Conservation (phyloP, 2,888 invertebrate species). For the Tetragonisca angustula region DNA sequence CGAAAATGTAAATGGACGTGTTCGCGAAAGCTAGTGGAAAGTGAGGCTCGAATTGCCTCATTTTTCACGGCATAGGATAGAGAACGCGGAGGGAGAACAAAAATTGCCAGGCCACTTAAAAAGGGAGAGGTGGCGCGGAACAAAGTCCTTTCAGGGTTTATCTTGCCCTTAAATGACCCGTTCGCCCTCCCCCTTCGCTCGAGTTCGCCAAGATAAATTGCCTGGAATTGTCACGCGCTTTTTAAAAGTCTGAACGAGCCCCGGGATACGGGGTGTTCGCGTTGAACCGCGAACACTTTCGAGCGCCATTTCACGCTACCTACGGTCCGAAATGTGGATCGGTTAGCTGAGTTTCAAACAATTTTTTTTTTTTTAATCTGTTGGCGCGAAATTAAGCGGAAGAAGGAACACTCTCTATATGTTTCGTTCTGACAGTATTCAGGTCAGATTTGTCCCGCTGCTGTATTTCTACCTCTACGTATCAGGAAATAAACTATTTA, state of each 20-base stretch:
- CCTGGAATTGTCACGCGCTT: slow-evolving; percentile 56
- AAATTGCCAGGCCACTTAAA: slow-evolving; percentile 21
- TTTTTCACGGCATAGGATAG: slow-evolving; percentile 15
- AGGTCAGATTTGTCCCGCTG: no score
- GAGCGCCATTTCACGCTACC: background rate
- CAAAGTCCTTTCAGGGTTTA: slow-evolving; percentile 52
- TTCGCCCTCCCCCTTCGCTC: slow-evolving; percentile 6
- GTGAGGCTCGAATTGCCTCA: background rate
- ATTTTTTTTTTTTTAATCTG: background rate
- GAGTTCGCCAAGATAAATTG: slow-evolving; percentile 58
- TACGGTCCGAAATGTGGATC: background rate
- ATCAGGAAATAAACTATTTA: no score
- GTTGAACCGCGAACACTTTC: slow-evolving; percentile 31
- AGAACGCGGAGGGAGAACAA: background rate
- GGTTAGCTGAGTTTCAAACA: background rate
- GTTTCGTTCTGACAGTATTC: no score
- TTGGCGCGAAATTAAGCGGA: background rate
- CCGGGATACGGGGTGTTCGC: slow-evolving; percentile 10
- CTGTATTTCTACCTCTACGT: no score
- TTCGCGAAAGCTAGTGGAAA: background rate
- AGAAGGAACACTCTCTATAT: no score
- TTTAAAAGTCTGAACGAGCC: slow-evolving; percentile 48
- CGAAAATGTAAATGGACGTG: slow-evolving; percentile 17
- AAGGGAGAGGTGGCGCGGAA: slow-evolving; percentile 36
- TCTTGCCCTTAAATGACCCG: slow-evolving; percentile 55